Evolutionary conservation across 2,113 vertebrate species (phyloP).

Genomic region (Brienomyrus longianalis): DNA sequence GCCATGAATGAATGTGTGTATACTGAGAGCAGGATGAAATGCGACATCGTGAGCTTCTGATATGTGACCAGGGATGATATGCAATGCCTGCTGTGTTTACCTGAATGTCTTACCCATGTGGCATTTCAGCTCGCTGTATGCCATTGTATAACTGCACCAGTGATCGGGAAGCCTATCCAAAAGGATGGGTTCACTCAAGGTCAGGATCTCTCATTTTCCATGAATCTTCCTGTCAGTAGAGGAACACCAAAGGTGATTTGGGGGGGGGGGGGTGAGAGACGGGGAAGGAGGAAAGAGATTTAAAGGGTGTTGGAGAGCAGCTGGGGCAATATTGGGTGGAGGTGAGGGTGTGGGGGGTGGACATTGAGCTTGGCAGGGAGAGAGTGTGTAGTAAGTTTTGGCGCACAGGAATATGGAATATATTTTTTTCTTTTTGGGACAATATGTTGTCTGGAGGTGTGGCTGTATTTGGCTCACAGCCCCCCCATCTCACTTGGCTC

Average conservation of each 20-base stretch:
- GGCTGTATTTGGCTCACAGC: no score
- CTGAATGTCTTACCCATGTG: neutral
- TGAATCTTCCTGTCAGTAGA: constrained; percentile 10
- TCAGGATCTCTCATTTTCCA: constrained; percentile 6
- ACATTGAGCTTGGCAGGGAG: neutral
- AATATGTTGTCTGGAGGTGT: neutral
- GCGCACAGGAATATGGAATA: neutral
- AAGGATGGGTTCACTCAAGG: neutral
- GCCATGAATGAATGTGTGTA: neutral
- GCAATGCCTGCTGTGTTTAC: neutral
- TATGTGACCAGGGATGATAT: neutral
- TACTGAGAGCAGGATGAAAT: neutral
- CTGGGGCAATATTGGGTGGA: neutral
- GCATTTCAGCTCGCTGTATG: neutral
- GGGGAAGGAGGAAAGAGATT: neutral
- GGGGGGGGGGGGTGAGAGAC: neutral
- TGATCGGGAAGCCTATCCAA: neutral
- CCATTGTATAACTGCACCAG: neutral
- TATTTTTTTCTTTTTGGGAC: neutral
- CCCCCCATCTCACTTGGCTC: neutral
- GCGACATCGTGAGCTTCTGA: neutral
- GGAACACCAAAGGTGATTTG: neutral
- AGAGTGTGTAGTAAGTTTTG: neutral
- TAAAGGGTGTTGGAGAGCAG: neutral
- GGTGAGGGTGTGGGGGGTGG: neutral